Evolutionary conservation across 2,888 invertebrate species (phyloP).

Genomic region (Tetragonisca angustula): DNA sequence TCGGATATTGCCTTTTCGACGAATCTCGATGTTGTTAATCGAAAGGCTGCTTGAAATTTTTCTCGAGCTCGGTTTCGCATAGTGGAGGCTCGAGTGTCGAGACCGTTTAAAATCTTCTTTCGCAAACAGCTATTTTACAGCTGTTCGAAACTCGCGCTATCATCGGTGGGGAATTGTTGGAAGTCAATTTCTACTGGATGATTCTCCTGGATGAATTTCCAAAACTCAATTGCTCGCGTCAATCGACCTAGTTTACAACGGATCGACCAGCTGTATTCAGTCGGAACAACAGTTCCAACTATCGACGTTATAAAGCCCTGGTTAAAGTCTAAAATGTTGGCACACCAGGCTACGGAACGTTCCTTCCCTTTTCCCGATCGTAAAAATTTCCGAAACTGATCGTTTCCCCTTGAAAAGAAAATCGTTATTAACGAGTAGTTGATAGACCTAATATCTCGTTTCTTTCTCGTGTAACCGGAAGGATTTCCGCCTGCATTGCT

Average conservation of each 20-base stretch:
- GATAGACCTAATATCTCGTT: constrained; percentile 23
- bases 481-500: constrained; percentile 3
- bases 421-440: constrained; percentile 42
- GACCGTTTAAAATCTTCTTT: not conserved
- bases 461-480: constrained; percentile 7
- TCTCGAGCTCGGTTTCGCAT: not conserved
- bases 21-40: not conserved
- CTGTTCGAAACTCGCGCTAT: not conserved
- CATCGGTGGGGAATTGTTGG: not conserved
- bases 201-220: not conserved
- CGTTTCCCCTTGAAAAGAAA: not conserved
- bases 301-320: not conserved
- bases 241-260: not conserved
- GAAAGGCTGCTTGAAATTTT: not conserved
- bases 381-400: constrained; percentile 17
- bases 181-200: not conserved
- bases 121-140: no score
- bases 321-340: no score
- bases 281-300: not conserved
- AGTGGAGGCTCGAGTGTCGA: not conserved
- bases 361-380: constrained; percentile 2
- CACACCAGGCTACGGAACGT: no score
- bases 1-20: not conserved
- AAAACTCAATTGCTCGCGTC: not conserved
- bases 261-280: not conserved